Evolutionary conservation across 2,888 invertebrate species (phyloP), one percentile per base, ranked within the genome.

Genomic region (Julus scanicus): DNA sequence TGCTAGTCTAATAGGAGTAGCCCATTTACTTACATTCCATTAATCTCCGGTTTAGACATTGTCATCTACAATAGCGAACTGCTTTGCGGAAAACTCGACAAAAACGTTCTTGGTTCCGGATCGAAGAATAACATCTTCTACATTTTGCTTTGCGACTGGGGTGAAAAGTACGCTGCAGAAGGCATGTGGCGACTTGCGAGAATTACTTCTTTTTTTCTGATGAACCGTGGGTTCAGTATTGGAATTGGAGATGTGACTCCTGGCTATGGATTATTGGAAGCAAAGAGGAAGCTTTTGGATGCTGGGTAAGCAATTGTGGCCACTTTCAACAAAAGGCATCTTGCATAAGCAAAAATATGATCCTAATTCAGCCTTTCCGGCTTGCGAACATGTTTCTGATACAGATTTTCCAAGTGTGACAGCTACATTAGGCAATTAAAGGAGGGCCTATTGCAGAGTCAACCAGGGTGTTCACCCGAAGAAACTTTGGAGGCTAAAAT

Each of bases 171-270:
- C 90, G 95, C 99, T 0, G 97, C 98, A 1, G 95, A 95, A 90
- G 96, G 96, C 29, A 98, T 99, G 97, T 98, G 98, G 96, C 94
- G 99, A 91, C 94, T 96, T 89, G 96, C 96, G 0, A 94, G 97
- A 91, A 94, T 99, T 92, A 94, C 98, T 5, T 98, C 98, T 0
- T 96, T 94, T 91, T 97, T 95, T 91, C 94, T 97, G 92, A 97
- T 97, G 96, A 96, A 98, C 92, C 94, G 95, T 44, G 99, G 99
- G 0, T 99, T 99, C 93, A 98, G 98, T 15, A 98, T 99, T 92
- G 98, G 98, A 37, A 96, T 98, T 90, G 96, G 96, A 37, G 99
- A 99, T 93, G 98, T 98, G n/a, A 98, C 98, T 20, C 99, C 99
- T 1, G 97, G 98, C 87, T 93, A 93, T 88, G 95, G 95, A 90